phyloP scores from a whole-genome alignment of 2,113 vertebrate genomes.

The Carlito syrichta region DNA sequence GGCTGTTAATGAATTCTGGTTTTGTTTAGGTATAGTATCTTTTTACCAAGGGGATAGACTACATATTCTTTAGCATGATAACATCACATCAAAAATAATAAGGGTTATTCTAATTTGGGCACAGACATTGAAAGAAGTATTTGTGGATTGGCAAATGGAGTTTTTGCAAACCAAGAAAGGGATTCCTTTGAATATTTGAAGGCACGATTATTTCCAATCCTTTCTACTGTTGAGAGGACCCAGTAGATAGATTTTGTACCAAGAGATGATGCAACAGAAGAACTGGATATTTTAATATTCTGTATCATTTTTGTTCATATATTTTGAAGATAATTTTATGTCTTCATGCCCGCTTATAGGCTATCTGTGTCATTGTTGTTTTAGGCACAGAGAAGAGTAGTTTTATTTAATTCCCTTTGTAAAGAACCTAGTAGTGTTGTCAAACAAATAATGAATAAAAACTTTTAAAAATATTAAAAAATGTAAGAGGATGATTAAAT shows the following conservation, averaged over 20 bases:
- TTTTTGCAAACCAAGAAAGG: not conserved
- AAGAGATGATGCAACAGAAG: not conserved
- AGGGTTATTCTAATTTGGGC: not conserved
- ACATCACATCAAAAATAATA: slow-evolving; percentile 1
- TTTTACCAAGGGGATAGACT: not conserved
- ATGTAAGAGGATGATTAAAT: not conserved
- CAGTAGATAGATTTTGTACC: not conserved
- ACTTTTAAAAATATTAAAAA: not conserved
- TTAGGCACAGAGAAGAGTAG: not conserved
- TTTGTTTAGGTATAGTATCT: not conserved
- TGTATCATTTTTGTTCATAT: not conserved
- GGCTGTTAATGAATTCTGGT: slow-evolving; percentile 8
- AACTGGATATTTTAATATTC: not conserved
- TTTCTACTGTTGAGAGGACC: not conserved
- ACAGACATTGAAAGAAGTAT: not conserved
- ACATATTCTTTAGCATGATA: not conserved
- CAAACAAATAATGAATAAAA: not conserved
- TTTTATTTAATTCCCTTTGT: not conserved
- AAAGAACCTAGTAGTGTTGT: not conserved
- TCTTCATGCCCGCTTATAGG: not conserved
- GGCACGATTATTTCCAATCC: not conserved
- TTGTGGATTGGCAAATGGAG: slow-evolving; percentile 7
- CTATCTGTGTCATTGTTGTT: not conserved
- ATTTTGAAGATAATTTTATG: not conserved
- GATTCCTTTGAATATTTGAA: not conserved